Percentiles rank a stretch among this genome's conserved stretches.
These are phyloP conservation scores for Vanessa atalanta DNA, from an alignment of 1,140 invertebrate genomes.

Conservation along the genomic window DNA sequence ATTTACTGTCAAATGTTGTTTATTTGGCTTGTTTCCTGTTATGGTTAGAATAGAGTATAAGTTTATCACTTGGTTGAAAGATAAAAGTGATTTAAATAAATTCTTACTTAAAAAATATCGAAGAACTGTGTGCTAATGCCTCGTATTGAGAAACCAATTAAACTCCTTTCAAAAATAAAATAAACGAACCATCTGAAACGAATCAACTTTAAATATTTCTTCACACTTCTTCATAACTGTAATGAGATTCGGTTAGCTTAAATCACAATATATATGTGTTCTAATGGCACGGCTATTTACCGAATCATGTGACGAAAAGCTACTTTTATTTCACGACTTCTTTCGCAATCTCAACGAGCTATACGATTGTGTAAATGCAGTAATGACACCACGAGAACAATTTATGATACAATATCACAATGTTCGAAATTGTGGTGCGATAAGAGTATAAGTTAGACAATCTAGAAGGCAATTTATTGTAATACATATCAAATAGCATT, in stretches of 20 bases:
- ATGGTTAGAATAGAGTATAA: too few species aligned
- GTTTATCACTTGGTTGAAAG: too few species aligned
- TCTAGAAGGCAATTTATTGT: conserved; percentile 28
- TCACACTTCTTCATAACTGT: not conserved
- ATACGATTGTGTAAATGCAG: conserved; percentile 66
- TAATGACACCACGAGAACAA: conserved; percentile 58
- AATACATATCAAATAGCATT: conserved; percentile 13
- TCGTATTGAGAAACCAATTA: not conserved
- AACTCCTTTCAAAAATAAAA: not conserved
- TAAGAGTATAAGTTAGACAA: conserved; percentile 24
- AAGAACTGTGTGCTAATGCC: not conserved
- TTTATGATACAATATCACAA: conserved; percentile 42
- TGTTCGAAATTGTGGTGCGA: conserved; percentile 27
- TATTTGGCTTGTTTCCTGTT: too few species aligned
- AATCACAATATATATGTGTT: conserved; percentile 14
- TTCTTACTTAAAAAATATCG: too few species aligned
- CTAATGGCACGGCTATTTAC: conserved; percentile 28
- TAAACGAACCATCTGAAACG: not conserved
- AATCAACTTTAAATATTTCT: not conserved
- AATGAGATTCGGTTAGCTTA: conserved; percentile 11
- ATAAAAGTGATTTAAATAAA: too few species aligned
- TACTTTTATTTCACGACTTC: conserved; percentile 57
- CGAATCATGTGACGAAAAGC: conserved; percentile 66
- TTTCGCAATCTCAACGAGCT: conserved; percentile 67
- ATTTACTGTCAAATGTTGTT: too few species aligned